A percentile compares a stretch with the other conserved stretches of the same genome.
Conservation (phyloP, 2,888 invertebrate species). For the Mallateleia sp. region DNA sequence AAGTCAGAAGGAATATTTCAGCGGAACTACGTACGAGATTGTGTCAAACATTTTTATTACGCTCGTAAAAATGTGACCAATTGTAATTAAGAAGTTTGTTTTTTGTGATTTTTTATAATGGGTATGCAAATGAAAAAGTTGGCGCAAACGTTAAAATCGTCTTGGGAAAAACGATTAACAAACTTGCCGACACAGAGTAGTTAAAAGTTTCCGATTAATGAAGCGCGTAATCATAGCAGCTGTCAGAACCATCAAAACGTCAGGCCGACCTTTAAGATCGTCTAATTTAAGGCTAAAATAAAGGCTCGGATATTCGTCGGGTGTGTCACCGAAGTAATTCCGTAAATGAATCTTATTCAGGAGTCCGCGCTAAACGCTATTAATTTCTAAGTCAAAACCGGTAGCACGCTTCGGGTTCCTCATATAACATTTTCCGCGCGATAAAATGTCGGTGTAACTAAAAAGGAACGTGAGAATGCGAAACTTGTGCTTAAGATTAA, state of each 20-base stretch:
- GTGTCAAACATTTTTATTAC: not conserved
- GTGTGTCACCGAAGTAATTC: slow-evolving; percentile 1
- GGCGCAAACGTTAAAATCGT: slow-evolving; percentile 29
- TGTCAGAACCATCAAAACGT: slow-evolving; percentile 45
- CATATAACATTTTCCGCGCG: not conserved
- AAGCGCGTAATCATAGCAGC: slow-evolving; percentile 53
- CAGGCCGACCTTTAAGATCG: slow-evolving; percentile 30
- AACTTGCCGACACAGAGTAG: slow-evolving; percentile 44
- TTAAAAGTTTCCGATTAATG: slow-evolving; percentile 53
- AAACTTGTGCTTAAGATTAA: slow-evolving; percentile 28
- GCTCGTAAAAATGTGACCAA: not conserved
- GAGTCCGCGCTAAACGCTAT: not conserved
- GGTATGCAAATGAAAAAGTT: slow-evolving; percentile 35
- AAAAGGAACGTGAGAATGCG: slow-evolving; percentile 7
- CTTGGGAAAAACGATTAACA: slow-evolving; percentile 31
- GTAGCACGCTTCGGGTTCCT: too few relatives aligned
- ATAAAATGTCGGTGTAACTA: not conserved
- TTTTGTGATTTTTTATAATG: not conserved
- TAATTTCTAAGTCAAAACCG: not conserved
- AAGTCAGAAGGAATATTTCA: too few relatives aligned
- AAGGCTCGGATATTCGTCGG: not conserved
- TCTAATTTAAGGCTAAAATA: slow-evolving; percentile 29
- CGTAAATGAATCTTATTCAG: slow-evolving; percentile 22
- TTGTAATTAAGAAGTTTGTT: slow-evolving; percentile 27
- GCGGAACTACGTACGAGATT: too few relatives aligned